phyloP scores from a whole-genome alignment of 2,113 vertebrate species.

The Ceyx cyanopectus region DNA sequence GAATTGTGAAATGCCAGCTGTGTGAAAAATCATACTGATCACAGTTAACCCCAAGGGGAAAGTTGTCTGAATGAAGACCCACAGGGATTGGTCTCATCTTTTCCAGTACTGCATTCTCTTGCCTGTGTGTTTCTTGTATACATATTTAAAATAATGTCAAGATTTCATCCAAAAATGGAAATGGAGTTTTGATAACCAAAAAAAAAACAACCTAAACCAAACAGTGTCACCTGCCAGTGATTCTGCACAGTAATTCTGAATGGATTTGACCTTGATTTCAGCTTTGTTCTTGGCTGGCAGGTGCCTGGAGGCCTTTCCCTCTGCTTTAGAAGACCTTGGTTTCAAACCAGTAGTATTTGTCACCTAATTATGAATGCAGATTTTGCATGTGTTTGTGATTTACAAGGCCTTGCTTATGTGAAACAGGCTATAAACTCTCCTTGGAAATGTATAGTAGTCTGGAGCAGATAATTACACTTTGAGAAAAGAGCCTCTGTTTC shows the following conservation, averaged over 20 bases:
- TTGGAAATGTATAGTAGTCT: constrained; percentile 51
- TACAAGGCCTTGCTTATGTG: constrained; percentile 44
- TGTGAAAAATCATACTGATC: not conserved
- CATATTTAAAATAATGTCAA: not conserved
- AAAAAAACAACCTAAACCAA: not conserved
- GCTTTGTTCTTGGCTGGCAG: constrained; percentile 47
- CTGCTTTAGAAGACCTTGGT: constrained; percentile 33
- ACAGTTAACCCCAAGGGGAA: not conserved
- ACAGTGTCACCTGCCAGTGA: constrained; percentile 7
- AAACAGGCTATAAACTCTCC: constrained; percentile 36
- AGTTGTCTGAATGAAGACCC: not conserved
- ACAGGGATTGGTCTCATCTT: not conserved
- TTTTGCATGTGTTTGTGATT: constrained; percentile 66
- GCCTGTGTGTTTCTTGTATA: not conserved
- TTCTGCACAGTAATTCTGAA: not conserved
- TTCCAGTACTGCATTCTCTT: not conserved
- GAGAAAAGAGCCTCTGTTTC: constrained; percentile 63
- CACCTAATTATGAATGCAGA: constrained; percentile 43
- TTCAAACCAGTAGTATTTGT: constrained; percentile 54
- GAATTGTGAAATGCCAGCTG: not conserved
- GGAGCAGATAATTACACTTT: constrained; percentile 41
- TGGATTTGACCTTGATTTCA: constrained; percentile 38
- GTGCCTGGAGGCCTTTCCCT: constrained; percentile 52
- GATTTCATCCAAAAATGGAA: not conserved
- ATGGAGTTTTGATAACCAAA: not conserved